Percentiles rank a stretch among this genome's conserved stretches.
Conservation (phyloP, 2,888 invertebrate species). For the Agrenia bidenticulata region DNA sequence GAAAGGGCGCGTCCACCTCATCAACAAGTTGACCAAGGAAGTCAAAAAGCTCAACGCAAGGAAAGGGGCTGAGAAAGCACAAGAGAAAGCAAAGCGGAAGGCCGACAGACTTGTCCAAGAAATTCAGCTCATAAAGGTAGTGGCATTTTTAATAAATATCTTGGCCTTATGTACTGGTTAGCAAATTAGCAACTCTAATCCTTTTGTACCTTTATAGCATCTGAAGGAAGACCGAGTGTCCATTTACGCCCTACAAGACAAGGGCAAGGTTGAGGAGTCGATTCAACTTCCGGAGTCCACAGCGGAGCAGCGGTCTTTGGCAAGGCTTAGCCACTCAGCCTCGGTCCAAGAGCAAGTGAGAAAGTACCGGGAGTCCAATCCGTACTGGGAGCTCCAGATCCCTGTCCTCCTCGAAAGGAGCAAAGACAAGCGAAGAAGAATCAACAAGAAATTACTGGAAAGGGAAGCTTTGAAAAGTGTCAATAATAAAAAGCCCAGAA, state of each 20-base stretch:
- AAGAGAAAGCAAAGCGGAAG: conserved; percentile 42
- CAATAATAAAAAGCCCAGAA: not conserved
- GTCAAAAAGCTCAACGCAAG: conserved; percentile 34
- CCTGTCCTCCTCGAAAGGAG: conserved; percentile 46
- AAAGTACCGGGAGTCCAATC: conserved; percentile 44
- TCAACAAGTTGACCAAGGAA: conserved; percentile 42
- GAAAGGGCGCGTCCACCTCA: conserved; percentile 42
- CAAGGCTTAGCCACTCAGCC: conserved; percentile 39
- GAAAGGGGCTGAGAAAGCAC: conserved; percentile 41
- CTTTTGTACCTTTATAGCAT: conserved; percentile 30
- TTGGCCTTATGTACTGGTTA: not conserved
- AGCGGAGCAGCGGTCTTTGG: conserved; percentile 32
- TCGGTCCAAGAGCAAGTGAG: conserved; percentile 36
- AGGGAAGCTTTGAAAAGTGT: conserved; percentile 11
- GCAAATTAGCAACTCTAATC: not conserved
- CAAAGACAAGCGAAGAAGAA: conserved; percentile 32
- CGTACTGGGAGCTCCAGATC: conserved; percentile 51
- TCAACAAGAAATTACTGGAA: conserved; percentile 23
- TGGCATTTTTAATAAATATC: not conserved
- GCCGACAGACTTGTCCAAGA: conserved; percentile 44
- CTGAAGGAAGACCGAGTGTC: conserved; percentile 45
- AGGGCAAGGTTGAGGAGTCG: conserved; percentile 25
- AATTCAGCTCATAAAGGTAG: conserved; percentile 45
- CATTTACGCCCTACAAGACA: conserved; percentile 37
- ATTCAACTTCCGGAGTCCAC: conserved; percentile 27